Evolutionary conservation across 2,888 invertebrate genomes (phyloP), one percentile per base, ranked within the genome.

Genomic region (Volucella bombylans): DNA sequence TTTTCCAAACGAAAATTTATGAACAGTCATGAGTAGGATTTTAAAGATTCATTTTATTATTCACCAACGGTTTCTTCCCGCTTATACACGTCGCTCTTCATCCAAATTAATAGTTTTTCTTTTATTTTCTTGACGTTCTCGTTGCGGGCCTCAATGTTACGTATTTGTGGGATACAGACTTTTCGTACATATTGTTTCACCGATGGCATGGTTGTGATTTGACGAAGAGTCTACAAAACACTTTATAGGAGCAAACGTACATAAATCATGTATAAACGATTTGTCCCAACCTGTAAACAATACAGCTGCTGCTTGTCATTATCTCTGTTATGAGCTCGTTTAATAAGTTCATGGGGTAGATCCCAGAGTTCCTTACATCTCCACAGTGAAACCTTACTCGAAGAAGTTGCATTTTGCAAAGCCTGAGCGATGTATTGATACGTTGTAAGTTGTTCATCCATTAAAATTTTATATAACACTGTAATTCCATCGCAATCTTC

Each of bases 41-140:
- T 31, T 6, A 31, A 31, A 6, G 0, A 4, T 31, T 31, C 6
- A 31, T 31, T 31, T 31, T 31, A 1, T 6, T 31, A 31, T 6
- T 6, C 0, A 6, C 31, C 4, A 97, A 97, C 92, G 4, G 6
- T 45, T 11, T 45, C 23, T 55, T 55, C n/a, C 38, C n/a, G 49
- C 1, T 59, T 67, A 49, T 52, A 52, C 2, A 62, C 69, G 11
- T 78, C 50, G 18, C 15, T 57, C 18, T 38, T 74, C 2, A 83
- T 38, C 73, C 69, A 83, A 15, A 1, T 9, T 12, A 79, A 50
- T 4, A 83, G 68, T 3, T 47, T 43, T 1, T 14, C 11, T 23
- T 83, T 83, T 15, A 23, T 52, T 10, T 31, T 10, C 10, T 18
- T 14, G 2, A 79, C 69, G 8, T 18, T 12, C 4, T 86, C 86